Evolutionary conservation across 1,140 invertebrate genomes (phyloP).

Genomic region (Geopemphigus sp.): DNA sequence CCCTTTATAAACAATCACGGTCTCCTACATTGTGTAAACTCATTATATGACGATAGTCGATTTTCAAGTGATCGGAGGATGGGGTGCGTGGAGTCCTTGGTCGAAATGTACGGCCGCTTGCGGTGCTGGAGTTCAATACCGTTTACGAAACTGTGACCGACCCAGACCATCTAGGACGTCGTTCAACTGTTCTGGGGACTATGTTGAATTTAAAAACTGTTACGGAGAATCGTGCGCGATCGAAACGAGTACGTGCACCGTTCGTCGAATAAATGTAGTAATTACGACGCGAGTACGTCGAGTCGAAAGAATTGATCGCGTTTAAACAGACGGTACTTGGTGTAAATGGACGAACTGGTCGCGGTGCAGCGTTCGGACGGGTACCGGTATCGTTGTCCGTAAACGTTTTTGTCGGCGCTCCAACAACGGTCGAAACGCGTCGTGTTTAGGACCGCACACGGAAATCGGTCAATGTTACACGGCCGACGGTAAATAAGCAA

Average conservation of each 20-base stretch:
- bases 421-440: background rate
- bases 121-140: conserved; percentile 38
- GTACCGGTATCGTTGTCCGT: conserved; percentile 2
- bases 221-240: background rate
- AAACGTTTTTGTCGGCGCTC: conserved; percentile 24
- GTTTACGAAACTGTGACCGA: conserved; percentile 17
- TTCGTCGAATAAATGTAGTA: no score
- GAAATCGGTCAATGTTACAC: conserved; percentile 17
- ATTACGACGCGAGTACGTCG: no score
- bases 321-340: conserved; percentile 28
- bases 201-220: conserved; percentile 43
- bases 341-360: conserved; percentile 38
- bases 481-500: background rate
- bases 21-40: no score
- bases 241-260: background rate
- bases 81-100: conserved; percentile 30
- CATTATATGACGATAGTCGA: no score
- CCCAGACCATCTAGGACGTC: conserved; percentile 14
- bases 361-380: background rate
- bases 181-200: conserved; percentile 5
- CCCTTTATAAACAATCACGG: no score
- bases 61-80: conserved; percentile 18
- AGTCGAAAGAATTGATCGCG: no score
- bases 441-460: conserved; percentile 17
- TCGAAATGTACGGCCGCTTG: conserved; percentile 32